These are phyloP conservation scores for Micromys minutus DNA, from an alignment of 2,113 vertebrate genomes.

Conservation along the genomic window DNA sequence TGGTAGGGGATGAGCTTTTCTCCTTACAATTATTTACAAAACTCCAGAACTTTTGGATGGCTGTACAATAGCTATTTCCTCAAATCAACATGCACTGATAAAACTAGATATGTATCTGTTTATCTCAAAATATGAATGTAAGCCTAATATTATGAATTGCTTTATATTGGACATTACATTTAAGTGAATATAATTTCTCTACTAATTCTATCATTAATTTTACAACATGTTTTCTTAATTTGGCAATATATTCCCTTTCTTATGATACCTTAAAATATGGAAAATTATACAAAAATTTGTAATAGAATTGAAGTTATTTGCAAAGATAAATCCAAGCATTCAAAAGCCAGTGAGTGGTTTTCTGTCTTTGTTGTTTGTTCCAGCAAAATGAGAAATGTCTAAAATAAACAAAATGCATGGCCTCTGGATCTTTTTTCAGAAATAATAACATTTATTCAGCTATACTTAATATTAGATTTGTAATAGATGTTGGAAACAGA, in stretches of 20 bases:
- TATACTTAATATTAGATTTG: background rate
- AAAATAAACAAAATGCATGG: background rate
- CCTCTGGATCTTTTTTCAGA: slow-evolving; percentile 33
- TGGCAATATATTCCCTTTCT: background rate
- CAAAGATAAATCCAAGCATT: background rate
- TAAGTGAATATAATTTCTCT: background rate
- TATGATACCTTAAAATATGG: background rate
- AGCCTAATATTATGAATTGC: background rate
- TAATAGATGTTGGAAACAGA: background rate
- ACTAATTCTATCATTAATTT: background rate
- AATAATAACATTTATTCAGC: background rate
- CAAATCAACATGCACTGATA: slow-evolving; percentile 16
- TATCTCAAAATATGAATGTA: background rate
- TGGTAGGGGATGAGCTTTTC: background rate
- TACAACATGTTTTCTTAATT: background rate
- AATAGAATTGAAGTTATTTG: background rate
- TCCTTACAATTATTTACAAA: slow-evolving; percentile 1
- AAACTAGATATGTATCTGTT: no score
- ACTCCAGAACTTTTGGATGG: slow-evolving; percentile 7
- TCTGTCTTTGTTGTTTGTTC: background rate
- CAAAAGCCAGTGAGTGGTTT: background rate
- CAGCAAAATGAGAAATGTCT: background rate
- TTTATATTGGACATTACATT: background rate
- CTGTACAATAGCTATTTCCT: background rate
- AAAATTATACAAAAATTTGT: background rate